Percentiles rank a stretch among this genome's conserved stretches.
Evolutionary conservation across 2,888 invertebrate species (phyloP).

Genomic region (Metalampra italica): DNA sequence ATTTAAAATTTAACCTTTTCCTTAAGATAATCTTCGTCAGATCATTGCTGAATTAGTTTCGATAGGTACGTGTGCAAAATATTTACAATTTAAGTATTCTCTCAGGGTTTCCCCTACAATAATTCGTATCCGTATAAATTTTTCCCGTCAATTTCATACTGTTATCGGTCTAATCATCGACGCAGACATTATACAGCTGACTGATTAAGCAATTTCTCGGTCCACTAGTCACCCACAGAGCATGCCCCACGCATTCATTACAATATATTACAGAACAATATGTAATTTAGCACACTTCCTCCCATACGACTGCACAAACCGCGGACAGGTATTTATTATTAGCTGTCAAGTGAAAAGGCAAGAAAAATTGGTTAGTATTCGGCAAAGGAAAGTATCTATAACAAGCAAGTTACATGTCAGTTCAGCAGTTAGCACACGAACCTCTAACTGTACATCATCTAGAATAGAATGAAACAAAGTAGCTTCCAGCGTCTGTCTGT

Average conservation of each 20-base stretch:
- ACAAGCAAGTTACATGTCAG: no score
- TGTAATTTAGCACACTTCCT: slow-evolving; percentile 68
- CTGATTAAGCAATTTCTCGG: slow-evolving; percentile 73
- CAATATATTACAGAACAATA: slow-evolving; percentile 62
- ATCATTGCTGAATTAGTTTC: no score
- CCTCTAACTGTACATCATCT: no score
- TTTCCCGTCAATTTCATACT: slow-evolving; percentile 58
- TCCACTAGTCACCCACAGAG: slow-evolving; percentile 49
- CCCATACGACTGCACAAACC: slow-evolving; percentile 26
- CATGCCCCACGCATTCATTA: slow-evolving; percentile 64
- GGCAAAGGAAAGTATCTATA: neutral
- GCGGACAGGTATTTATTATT: slow-evolving; percentile 47
- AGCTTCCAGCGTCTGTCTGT: no score
- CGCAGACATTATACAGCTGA: slow-evolving; percentile 61
- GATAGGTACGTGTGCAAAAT: no score
- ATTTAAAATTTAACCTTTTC: no score
- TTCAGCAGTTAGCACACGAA: no score
- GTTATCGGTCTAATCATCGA: slow-evolving; percentile 63
- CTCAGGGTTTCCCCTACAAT: neutral
- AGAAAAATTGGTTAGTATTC: slow-evolving; percentile 16
- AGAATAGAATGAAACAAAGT: no score
- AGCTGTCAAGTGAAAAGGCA: slow-evolving; percentile 28
- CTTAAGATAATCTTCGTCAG: no score
- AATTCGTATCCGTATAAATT: neutral
- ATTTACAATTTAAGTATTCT: no score